Evolutionary conservation across 2,888 invertebrate genomes (phyloP).

Genomic region (Agriotes lineatus): DNA sequence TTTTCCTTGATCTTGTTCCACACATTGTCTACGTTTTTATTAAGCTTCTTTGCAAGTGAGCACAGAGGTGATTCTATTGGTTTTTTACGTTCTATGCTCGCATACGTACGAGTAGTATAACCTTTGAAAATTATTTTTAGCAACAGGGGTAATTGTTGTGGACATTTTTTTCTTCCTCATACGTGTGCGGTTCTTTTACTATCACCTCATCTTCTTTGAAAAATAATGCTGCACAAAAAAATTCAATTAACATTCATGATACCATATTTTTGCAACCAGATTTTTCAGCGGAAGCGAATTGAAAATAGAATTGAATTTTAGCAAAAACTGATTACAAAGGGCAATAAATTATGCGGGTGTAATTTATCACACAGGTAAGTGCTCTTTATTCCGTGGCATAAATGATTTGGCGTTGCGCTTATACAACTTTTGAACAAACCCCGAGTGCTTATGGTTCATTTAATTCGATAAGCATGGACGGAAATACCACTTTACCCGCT

Average conservation of each 20-base stretch:
- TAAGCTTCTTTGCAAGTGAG: too few relatives aligned
- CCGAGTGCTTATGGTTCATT: constrained; percentile 23
- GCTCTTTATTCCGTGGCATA: not conserved
- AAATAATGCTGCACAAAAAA: not conserved
- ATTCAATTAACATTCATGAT: not conserved
- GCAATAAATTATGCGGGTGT: not conserved
- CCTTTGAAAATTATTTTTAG: too few relatives aligned
- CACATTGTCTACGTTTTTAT: too few relatives aligned
- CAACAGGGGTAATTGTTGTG: too few relatives aligned
- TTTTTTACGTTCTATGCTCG: too few relatives aligned
- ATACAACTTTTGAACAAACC: constrained; percentile 25
- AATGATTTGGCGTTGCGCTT: constrained; percentile 6
- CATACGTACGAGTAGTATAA: too few relatives aligned
- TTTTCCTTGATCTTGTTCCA: too few relatives aligned
- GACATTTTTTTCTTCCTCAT: too few relatives aligned
- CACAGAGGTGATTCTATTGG: too few relatives aligned
- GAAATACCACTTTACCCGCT: constrained; percentile 22
- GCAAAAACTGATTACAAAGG: not conserved
- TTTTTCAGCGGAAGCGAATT: not conserved
- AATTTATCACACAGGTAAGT: constrained; percentile 2
- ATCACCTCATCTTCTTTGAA: too few relatives aligned
- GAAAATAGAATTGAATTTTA: not conserved
- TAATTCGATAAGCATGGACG: constrained; percentile 30
- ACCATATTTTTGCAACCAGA: not conserved
- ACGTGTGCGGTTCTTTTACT: too few relatives aligned